Evolutionary conservation across 2,113 vertebrate species (phyloP), one percentile per base, ranked within the genome.

Genomic region (Rhagologus leucostigma): DNA sequence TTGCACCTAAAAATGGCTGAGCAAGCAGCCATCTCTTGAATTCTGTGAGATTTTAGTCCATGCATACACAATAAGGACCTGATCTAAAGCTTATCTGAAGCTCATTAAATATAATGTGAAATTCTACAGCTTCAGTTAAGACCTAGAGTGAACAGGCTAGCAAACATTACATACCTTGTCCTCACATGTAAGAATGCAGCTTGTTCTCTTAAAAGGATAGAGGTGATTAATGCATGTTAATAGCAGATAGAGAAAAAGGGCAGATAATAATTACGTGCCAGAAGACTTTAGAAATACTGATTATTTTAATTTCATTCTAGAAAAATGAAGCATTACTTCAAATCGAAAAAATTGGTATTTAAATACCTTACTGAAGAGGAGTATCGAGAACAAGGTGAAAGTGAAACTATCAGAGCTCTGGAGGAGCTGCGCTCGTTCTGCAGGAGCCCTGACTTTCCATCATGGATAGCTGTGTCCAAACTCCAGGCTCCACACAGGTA

Each of bases 341-440:
- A 90, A 32, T 55, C 91, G 7, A 90, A 86, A n/a, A 96, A 92
- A 13, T 23, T 85, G 10, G 69, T 44, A 30, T 30, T 89, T 35
- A 96, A 78, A 57, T 92, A 93, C 52, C 98, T 99, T 47, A 98
- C 98, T 5, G 98, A 98, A 77, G 98, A 99, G 1, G 98, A 99
- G 41, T 99, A 98, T 84, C 89, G 90, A 71, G 98, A 98, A 44
- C 98, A 99, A 89, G 96, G 96, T 5, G 98, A 98, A 60, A 71
- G 19, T 1, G 97, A 98, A 84, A 99, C 99, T 0, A 10, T 39
- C 42, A 82, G 92, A 4, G 98, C 98, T 10, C 95, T 99, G 92
- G 98, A 99, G 73, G 98, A 98, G 39, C 96, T 99, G n/a, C 98
- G 98, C 41, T 86, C 62, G 0, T 95, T 97, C 95, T 99, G 99